A percentile compares a stretch with the other conserved stretches of the same genome.
These are phyloP conservation scores for Conomelus anceps DNA, from an alignment of 2,888 invertebrate genomes.

Conservation along the genomic window DNA sequence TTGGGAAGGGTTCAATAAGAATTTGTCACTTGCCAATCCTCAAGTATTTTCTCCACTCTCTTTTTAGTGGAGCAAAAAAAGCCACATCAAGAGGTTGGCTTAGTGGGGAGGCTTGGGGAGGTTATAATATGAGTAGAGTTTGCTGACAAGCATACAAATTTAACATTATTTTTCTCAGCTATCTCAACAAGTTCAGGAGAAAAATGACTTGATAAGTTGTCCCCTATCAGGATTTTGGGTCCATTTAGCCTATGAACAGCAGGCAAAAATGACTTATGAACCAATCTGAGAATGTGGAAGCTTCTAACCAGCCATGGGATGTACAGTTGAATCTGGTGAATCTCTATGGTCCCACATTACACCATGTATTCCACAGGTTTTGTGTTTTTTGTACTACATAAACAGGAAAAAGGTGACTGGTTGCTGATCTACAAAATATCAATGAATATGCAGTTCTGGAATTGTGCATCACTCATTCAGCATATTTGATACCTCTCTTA, in stretches of 20 bases:
- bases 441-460: background rate
- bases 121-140: no score
- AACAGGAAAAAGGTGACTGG: background rate
- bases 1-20: constrained; percentile 13
- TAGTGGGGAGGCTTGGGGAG: background rate
- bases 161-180: constrained; percentile 15
- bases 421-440: background rate
- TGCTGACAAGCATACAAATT: no score
- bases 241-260: constrained; percentile 6
- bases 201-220: constrained; percentile 36
- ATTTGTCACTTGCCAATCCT: constrained; percentile 4
- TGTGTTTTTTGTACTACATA: background rate
- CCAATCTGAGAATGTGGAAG: constrained; percentile 29
- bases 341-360: background rate
- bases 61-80: background rate
- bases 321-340: background rate
- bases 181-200: constrained; percentile 21
- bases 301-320: background rate
- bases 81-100: constrained; percentile 11
- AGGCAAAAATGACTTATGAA: no score
- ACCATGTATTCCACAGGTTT: background rate
- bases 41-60: constrained; percentile 2
- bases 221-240: constrained; percentile 37
- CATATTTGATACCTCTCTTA: background rate
- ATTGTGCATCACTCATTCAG: background rate